These are phyloP conservation scores for Marmota flaviventris DNA, from an alignment of 2,113 vertebrate species.

Conservation along the genomic window DNA sequence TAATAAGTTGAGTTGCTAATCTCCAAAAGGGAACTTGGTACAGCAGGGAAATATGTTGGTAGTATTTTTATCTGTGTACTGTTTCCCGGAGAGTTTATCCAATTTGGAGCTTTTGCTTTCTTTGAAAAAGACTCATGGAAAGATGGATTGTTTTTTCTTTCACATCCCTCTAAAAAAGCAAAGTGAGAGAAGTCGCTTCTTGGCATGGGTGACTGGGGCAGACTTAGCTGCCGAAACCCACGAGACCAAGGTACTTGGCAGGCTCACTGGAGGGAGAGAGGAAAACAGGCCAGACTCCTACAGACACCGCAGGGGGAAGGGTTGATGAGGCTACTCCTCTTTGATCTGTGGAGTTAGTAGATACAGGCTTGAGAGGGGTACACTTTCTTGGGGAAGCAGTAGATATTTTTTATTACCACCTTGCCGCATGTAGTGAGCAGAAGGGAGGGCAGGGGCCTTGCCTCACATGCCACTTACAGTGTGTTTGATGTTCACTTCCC, in stretches of 20 bases:
- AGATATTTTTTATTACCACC: not conserved
- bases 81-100: slow-evolving; percentile 25
- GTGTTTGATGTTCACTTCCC: not conserved
- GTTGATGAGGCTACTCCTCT: not conserved
- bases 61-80: not conserved
- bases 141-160: slow-evolving; percentile 56
- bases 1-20: not conserved
- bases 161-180: slow-evolving; percentile 54
- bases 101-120: slow-evolving; percentile 33
- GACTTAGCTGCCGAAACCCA: slow-evolving; percentile 42
- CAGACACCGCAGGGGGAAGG: not conserved
- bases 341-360: not conserved
- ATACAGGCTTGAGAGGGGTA: not conserved
- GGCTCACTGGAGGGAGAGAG: slow-evolving; percentile 13
- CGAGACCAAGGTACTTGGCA: not conserved
- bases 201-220: slow-evolving; percentile 65
- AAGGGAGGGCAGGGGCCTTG: not conserved
- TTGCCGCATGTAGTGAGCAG: not conserved
- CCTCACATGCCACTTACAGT: not conserved
- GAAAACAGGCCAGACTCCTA: slow-evolving; percentile 9
- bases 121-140: slow-evolving; percentile 37
- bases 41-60: not conserved
- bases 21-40: not conserved
- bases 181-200: slow-evolving; percentile 74
- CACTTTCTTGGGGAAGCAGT: not conserved